Evolutionary conservation across 2,113 vertebrate genomes (phyloP), one percentile per base, ranked within the genome.

Genomic region (Rostratula benghalensis): DNA sequence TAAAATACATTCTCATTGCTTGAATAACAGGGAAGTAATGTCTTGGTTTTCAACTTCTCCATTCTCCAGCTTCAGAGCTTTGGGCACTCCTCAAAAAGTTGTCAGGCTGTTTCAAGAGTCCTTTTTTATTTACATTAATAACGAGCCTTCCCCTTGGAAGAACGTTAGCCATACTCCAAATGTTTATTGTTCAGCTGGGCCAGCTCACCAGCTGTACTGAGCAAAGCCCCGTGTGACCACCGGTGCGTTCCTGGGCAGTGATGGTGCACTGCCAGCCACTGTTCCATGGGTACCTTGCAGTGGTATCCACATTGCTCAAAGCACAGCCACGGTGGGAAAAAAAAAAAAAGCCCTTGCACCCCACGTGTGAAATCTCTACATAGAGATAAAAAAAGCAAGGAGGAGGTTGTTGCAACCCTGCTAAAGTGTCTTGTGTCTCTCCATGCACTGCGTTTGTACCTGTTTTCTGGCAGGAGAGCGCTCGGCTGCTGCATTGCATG

Each of bases 141-240:
- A 94, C 84, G 95, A 95, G 89, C 75, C 46, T 97, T 92, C 76
- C 84, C 41, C 35, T 60, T 85, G 9, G 18, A 94, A 96, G 87
- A 94, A 86, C 89, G 73, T 94, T 95, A 97, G 89, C 85, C 87
- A 91, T 94, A 75, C 89, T 96, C 93, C 63, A 89, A 35, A 82
- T 97, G 89, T 95, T 95, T 94, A 88, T 95, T 97, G 93, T 93
- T 95, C 89, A 83, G 78, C 89, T 87, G 83, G 80, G 67, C 78
- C 53, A 63, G 63, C 19, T 77, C 95, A 91, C 89, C 89, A 95
- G 89, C 84, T 95, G 87, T 94, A 94, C 92, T 89, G 87, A 96
- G 83, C 80, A 87, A 96, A 96, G 83, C 57, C 78, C 37, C 92
- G 79, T 90, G 96, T 95, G 96, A 96, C 89, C 82, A 54, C 65